These are phyloP conservation scores for Lasioglossum marginatum DNA, from an alignment of 2,888 invertebrate genomes.

Conservation along the genomic window DNA sequence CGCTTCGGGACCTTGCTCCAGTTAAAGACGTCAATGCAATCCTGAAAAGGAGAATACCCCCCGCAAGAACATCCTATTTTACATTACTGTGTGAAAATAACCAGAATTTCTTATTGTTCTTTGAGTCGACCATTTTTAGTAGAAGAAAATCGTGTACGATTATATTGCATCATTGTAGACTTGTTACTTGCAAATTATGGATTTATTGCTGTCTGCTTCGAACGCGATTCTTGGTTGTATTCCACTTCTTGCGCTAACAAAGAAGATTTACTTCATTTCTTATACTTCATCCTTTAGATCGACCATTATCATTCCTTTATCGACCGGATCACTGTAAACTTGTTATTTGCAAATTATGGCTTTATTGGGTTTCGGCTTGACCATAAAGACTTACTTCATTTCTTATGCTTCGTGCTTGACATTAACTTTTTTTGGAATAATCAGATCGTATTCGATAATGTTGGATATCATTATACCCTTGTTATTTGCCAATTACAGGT, in stretches of 20 bases:
- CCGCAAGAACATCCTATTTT: background rate
- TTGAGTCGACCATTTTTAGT: background rate
- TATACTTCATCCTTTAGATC: background rate
- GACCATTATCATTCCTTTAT: too few species aligned
- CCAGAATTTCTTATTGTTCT: background rate
- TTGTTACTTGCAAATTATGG: background rate
- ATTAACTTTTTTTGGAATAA: background rate
- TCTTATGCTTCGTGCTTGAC: background rate
- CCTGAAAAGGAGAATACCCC: too few species aligned
- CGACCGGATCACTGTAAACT: too few species aligned
- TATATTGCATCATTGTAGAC: background rate
- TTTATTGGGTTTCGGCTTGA: background rate
- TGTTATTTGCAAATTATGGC: background rate
- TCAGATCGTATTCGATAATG: background rate
- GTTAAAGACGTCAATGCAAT: too few species aligned
- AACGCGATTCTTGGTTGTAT: background rate
- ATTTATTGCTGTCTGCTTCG: background rate
- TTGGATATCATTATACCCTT: background rate
- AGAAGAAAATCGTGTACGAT: background rate
- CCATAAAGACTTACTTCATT: background rate
- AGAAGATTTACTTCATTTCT: background rate
- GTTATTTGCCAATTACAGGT: background rate
- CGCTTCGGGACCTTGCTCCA: background rate
- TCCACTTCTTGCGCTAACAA: background rate
- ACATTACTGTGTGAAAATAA: background rate